phyloP scores from a whole-genome alignment of 2,797 vertebrate genomes.

The Poeciliopsis infans region DNA sequence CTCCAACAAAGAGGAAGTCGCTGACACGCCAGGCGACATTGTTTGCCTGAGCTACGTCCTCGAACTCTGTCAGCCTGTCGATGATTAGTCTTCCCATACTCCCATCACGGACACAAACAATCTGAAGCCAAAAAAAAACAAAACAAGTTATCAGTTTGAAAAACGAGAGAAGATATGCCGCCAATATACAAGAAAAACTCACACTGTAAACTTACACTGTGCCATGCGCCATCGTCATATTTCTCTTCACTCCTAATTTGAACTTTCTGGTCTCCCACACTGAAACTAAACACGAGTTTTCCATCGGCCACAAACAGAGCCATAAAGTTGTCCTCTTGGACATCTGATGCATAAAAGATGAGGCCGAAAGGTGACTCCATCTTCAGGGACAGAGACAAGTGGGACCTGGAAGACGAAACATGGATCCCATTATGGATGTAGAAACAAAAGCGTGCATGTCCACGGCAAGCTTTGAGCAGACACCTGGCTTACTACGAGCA shows the following conservation, averaged over 20 bases:
- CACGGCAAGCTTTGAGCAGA: conserved; percentile 6
- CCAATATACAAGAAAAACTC: not conserved
- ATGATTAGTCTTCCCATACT: conserved; percentile 86
- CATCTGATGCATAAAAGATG: conserved; percentile 90
- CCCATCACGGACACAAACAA: conserved; percentile 85
- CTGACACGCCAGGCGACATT: conserved; percentile 81
- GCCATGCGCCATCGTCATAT: conserved; percentile 91
- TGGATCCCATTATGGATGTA: conserved; percentile 20
- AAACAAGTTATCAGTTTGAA: conserved; percentile 14
- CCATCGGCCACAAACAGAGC: conserved; percentile 88
- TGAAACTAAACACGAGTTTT: conserved; percentile 89
- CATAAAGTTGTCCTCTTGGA: conserved; percentile 88
- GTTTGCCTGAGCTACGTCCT: conserved; percentile 75
- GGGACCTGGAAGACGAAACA: conserved; percentile 78
- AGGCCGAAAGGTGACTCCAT: conserved; percentile 90
- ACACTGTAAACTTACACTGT: conserved; percentile 84
- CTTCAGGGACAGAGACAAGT: conserved; percentile 91
- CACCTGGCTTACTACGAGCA: conserved; percentile 7
- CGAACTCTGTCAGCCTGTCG: conserved; percentile 85
- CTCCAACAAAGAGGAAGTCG: conserved; percentile 88
- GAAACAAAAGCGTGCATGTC: conserved; percentile 5
- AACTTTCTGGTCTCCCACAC: conserved; percentile 83
- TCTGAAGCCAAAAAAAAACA: conserved; percentile 73
- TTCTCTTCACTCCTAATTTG: conserved; percentile 88
- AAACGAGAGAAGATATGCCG: not conserved